phyloP scores from a whole-genome alignment of 2,113 vertebrate genomes.

The Colinus virginianus region DNA sequence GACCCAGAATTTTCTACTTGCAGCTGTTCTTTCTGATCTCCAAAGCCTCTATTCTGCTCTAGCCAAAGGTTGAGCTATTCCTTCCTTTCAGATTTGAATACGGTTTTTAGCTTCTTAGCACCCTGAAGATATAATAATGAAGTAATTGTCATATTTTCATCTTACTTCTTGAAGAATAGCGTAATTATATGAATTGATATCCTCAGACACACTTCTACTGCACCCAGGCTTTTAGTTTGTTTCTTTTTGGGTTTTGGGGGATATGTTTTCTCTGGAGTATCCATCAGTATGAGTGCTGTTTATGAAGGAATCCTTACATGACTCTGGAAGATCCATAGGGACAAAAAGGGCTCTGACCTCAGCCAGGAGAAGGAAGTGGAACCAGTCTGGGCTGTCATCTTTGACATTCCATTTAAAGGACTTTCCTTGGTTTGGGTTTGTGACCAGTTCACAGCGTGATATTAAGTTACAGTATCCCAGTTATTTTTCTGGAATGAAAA shows the following conservation, averaged over 20 bases:
- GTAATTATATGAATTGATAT: not conserved
- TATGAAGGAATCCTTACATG: not conserved
- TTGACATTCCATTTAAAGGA: not conserved
- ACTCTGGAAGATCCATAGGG: not conserved
- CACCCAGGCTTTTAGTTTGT: not conserved
- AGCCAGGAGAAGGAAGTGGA: not conserved
- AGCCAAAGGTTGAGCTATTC: not conserved
- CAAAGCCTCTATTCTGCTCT: not conserved
- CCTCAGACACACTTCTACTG: not conserved
- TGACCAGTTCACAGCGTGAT: fast-evolving
- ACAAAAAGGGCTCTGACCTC: not conserved
- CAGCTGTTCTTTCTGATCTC: not conserved
- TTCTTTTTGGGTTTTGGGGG: not conserved
- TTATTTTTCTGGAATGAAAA: not conserved
- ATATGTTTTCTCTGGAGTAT: not conserved
- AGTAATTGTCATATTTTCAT: not conserved
- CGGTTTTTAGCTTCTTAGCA: not conserved
- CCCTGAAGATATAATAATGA: not conserved
- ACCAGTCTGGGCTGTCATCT: not conserved
- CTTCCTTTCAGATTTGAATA: not conserved
- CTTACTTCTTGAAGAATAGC: not conserved
- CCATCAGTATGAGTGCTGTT: not conserved
- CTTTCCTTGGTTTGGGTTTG: not conserved
- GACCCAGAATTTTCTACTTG: not conserved
- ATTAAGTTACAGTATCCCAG: not conserved